Percentiles rank a stretch among this genome's conserved stretches.
phyloP scores from a whole-genome alignment of 2,113 vertebrate species.

The Brienomyrus longianalis region DNA sequence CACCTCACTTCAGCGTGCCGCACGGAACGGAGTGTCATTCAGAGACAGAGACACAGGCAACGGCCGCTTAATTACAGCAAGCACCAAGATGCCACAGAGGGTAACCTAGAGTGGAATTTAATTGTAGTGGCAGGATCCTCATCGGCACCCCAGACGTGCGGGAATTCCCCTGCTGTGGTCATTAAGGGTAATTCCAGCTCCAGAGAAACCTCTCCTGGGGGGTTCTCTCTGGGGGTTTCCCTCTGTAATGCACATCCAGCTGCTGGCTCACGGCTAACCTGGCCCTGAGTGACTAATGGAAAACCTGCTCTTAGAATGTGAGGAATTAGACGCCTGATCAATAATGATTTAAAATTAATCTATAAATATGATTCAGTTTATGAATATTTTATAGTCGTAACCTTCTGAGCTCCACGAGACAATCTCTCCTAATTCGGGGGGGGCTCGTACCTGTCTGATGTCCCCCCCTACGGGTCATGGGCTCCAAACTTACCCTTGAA shows the following conservation, averaged over 20 bases:
- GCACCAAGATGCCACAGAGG: not conserved
- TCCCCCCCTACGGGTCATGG: not conserved
- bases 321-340: not conserved
- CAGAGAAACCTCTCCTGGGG: not conserved
- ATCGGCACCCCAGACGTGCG: not conserved
- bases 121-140: conserved; percentile 18
- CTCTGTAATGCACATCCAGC: not conserved
- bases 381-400: not conserved
- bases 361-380: not conserved
- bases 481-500: conserved; percentile 79
- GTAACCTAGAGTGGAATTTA: conserved; percentile 32
- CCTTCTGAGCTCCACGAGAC: not conserved
- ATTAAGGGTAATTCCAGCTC: conserved; percentile 9
- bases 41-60: not conserved
- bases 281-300: not conserved
- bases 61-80: not conserved
- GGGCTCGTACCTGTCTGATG: not conserved
- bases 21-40: not conserved
- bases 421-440: not conserved
- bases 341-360: not conserved
- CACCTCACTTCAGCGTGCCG: not conserved
- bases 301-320: not conserved
- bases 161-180: conserved; percentile 12
- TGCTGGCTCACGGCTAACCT: not conserved
- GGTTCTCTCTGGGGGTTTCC: not conserved